Evolutionary conservation across 2,888 invertebrate genomes (phyloP).

Genomic region (Eupithecia centaureata): DNA sequence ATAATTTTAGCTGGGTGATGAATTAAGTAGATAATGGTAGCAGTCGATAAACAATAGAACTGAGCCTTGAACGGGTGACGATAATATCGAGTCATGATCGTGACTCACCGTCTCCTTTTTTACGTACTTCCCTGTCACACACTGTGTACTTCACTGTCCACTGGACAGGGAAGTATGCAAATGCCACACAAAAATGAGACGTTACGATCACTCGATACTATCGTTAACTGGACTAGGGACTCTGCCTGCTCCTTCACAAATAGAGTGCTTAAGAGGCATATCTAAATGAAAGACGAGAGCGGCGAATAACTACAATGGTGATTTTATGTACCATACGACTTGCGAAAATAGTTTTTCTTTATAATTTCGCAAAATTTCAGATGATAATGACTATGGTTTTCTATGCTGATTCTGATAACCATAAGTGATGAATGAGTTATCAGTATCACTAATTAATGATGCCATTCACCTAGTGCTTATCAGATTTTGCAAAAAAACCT

Average conservation of each 20-base stretch:
- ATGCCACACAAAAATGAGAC: too few relatives aligned
- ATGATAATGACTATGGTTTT: background rate
- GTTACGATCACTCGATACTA: too few relatives aligned
- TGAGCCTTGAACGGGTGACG: too few relatives aligned
- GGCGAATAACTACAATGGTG: background rate
- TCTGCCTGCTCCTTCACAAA: too few relatives aligned
- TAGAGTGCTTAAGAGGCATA: background rate
- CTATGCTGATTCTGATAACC: background rate
- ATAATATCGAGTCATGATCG: too few relatives aligned
- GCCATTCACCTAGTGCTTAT: background rate
- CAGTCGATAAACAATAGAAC: background rate
- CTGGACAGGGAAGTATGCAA: too few relatives aligned
- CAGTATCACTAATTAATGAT: slow-evolving; percentile 1
- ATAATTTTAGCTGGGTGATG: background rate
- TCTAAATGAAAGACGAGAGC: background rate
- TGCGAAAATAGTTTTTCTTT: background rate
- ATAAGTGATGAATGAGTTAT: background rate
- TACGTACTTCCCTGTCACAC: too few relatives aligned
- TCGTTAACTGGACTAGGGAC: too few relatives aligned
- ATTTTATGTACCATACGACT: background rate
- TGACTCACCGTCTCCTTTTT: too few relatives aligned
- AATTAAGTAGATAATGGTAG: background rate
- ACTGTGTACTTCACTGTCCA: too few relatives aligned
- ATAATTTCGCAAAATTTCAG: background rate
- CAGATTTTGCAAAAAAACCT: background rate